Evolutionary conservation across 2,797 vertebrate genomes (phyloP), one percentile per base, ranked within the genome.

Genomic region (Psittacula derbiana): DNA sequence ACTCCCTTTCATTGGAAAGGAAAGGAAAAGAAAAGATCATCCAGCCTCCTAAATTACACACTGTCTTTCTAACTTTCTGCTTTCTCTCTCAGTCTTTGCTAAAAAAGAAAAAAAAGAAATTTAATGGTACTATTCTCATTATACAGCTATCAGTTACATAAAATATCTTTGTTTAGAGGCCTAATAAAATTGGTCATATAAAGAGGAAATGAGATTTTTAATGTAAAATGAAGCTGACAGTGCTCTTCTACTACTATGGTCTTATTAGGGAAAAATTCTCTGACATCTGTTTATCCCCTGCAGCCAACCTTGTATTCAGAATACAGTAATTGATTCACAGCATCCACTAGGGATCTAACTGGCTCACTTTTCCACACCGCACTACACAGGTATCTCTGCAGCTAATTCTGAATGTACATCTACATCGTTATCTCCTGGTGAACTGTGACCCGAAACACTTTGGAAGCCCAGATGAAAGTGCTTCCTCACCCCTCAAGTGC

Each of bases 261-360:
- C 98, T 98, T 98, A 98, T 98, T 98, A 98, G 98, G 98, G 97
- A 98, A 98, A 98, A 98, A 98, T 98, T 98, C 98, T 98, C 98
- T 99, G 98, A 98, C 98, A 98, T 98, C 98, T 98, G 99, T 98
- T 99, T 98, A 98, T 98, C 98, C 98, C 97, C 98, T 97, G 97
- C 98, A 99, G 98, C 98, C 98, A 98, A 98, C 98, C 98, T 98
- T 98, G 98, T 98, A 98, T 98, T 98, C 97, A 98, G 98, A 99
- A 98, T 98, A 98, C 96, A 98, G 98, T 99, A 99, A 99, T 99
- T 99, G 99, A 99, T 99, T 99, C 98, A 96, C 98, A 98, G 97
- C 98, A 98, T 98, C 98, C 98, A 98, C 98, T 98, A 97, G 99
- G 98, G 98, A 98, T 98, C 97, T 97, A 93, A 98, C 98, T 98